Base-by-base conservation (phyloP, 2,113 vertebrate species). In the Carettochelys insculpta region DNA sequence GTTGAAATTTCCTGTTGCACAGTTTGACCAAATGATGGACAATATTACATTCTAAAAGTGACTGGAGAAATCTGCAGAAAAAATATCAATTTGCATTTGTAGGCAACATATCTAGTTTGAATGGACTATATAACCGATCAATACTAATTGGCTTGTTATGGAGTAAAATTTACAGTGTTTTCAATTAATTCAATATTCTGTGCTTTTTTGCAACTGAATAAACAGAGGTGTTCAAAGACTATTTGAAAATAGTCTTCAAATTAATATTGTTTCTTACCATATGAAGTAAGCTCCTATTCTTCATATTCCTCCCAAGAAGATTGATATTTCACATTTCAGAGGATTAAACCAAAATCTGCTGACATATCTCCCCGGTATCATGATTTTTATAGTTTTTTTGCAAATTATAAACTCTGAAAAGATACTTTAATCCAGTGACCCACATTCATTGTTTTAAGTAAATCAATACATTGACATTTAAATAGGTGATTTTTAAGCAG, bases 211-310 rank as follows among this genome's bases (percentile, higher is more conserved):
- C 11, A 31, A 92, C 89, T 48, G 50, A 89, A 85, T 24, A 87
- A 34, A 83, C 45, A 31, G 78, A 90, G 91, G 71, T 34, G 11
- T 41, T 92, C 87, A 79, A 68, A 84, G 92, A 92, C 8, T 95
- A 87, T 83, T 95, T 84, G 75, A 17, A 92, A 92, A 82, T 82
- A 58, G 90, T 83, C 91, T 82, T 73, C 48, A 92, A 95, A 91
- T 90, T 58, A 53, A 1, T 78, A 84, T 83, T 87, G 81, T 86
- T 92, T 76, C 91, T 91, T 89, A 79, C 2, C 50, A 19, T 6
- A 25, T 71, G 54, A 89, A 88, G 41, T 85, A 91, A 92, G 24
- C 11, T 87, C 27, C 68, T 25, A 20, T 9, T 77, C 50, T 12
- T 29, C 41, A 52, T 86, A 45, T 68, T 54, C 52, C 48, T 89